Evolutionary conservation across 2,797 vertebrate species (phyloP).

Genomic region (Sternotherus odoratus): DNA sequence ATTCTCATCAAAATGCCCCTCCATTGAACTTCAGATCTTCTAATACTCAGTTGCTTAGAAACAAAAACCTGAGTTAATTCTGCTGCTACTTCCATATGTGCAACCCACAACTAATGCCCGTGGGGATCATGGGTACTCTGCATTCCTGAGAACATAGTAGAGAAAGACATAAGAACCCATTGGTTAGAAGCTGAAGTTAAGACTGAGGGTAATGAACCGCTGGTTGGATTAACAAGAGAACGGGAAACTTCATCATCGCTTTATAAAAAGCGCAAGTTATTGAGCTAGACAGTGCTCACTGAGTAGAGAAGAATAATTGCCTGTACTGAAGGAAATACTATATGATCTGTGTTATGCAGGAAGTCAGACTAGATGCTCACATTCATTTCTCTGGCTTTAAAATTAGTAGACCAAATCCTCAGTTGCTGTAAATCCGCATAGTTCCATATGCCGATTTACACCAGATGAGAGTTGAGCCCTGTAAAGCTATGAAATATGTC

Average conservation of each 20-base stretch:
- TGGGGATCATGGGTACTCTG: background rate
- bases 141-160: background rate
- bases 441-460: background rate
- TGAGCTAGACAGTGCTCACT: background rate
- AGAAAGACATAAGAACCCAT: background rate
- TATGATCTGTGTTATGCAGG: background rate
- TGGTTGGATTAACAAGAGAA: background rate
- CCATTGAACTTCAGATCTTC: background rate
- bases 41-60: background rate
- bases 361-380: background rate
- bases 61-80: background rate
- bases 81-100: fast-evolving
- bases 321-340: background rate
- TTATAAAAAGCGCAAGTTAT: background rate
- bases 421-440: background rate
- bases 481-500: background rate
- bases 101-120: fast-evolving
- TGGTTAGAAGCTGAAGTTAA: background rate
- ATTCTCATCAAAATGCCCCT: background rate
- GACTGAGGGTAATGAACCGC: background rate
- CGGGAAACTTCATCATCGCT: background rate
- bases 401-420: background rate
- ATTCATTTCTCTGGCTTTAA: background rate
- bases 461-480: background rate
- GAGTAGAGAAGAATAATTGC: fast-evolving